These are phyloP conservation scores for Varroa destructor DNA, from an alignment of 1,140 invertebrate species.

Conservation along the genomic window DNA sequence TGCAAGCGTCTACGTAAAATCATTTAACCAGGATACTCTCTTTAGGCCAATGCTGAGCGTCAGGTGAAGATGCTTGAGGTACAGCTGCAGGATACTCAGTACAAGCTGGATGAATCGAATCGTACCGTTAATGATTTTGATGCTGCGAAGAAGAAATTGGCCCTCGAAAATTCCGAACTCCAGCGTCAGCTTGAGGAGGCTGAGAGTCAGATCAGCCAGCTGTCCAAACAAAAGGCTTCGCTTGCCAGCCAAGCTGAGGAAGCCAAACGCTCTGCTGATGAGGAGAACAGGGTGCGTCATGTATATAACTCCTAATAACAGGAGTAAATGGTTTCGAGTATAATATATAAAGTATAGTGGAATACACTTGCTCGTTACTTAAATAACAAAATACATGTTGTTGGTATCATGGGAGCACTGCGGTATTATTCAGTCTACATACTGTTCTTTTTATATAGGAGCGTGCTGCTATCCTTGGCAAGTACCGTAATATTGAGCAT, in stretches of 20 bases:
- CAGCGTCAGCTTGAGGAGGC: conserved; percentile 88
- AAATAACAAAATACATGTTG: too few relatives aligned
- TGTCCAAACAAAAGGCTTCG: conserved; percentile 91
- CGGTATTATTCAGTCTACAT: background rate
- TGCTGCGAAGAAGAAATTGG: conserved; percentile 88
- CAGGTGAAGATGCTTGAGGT: conserved; percentile 87
- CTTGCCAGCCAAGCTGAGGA: conserved; percentile 89
- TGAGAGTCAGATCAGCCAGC: conserved; percentile 85
- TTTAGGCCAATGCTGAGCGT: conserved; percentile 84
- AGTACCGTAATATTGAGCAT: conserved; percentile 93
- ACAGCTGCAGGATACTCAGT: conserved; percentile 82
- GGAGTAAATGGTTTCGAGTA: too few relatives aligned
- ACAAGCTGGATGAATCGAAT: conserved; percentile 88
- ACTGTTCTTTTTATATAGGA: conserved; percentile 43
- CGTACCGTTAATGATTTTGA: conserved; percentile 88
- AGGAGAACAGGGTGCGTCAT: conserved; percentile 62
- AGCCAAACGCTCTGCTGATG: conserved; percentile 88
- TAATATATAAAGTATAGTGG: too few relatives aligned
- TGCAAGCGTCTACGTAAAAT: too few relatives aligned
- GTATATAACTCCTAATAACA: too few relatives aligned
- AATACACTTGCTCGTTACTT: too few relatives aligned
- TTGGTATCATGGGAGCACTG: too few relatives aligned
- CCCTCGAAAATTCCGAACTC: conserved; percentile 89
- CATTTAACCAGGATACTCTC: too few relatives aligned
- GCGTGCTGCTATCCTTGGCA: conserved; percentile 77